A percentile compares a stretch with the other conserved stretches of the same genome.
Conservation (phyloP, 1,140 invertebrate species). For the Cherax quadricarinatus region DNA sequence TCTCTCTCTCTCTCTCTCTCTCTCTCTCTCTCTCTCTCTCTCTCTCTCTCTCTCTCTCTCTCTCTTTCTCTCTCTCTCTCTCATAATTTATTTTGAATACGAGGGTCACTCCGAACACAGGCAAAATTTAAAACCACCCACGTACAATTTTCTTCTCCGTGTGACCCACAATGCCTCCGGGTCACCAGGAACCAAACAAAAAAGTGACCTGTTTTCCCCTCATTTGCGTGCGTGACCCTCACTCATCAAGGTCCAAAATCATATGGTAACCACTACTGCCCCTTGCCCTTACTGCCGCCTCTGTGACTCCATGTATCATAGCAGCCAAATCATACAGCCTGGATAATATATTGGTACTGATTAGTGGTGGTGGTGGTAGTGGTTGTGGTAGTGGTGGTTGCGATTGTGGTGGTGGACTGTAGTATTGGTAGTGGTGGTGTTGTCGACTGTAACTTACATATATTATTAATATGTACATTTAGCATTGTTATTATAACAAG, state of each 20-base stretch:
- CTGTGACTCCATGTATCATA: conserved; percentile 34
- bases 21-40: conserved; percentile 19
- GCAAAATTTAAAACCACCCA: no score
- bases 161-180: no score
- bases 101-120: no score
- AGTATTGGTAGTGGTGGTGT: no score
- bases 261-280: conserved; percentile 14
- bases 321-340: not conserved
- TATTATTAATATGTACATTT: no score
- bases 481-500: no score
- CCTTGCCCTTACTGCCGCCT: conserved; percentile 3
- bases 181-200: no score
- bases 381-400: not conserved
- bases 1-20: conserved; percentile 4
- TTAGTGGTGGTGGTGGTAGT: conserved; percentile 8
- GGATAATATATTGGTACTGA: conserved; percentile 43
- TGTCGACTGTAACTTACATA: no score
- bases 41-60: not conserved
- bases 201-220: no score
- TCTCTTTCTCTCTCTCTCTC: conserved; percentile 18
- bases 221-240: conserved; percentile 23
- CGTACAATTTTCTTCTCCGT: no score
- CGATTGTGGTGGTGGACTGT: no score
- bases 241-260: conserved; percentile 22
- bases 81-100: no score